Evolutionary conservation across 2,888 invertebrate genomes (phyloP).

Genomic region (Lithophane semibrunnea): DNA sequence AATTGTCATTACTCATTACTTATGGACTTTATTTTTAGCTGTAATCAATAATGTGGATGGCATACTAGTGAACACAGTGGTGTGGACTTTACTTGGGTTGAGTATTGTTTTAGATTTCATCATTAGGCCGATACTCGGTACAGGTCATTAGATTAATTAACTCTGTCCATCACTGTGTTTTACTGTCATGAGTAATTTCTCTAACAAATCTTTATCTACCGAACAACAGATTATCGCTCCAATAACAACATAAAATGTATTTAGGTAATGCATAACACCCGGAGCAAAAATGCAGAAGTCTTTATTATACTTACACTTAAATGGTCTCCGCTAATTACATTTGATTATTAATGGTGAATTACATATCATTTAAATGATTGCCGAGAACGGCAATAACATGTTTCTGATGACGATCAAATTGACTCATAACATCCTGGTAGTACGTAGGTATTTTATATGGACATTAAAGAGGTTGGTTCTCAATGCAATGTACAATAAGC

Average conservation of each 20-base stretch:
- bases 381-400: conserved; percentile 45
- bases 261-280: not conserved
- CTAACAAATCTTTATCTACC: conserved; percentile 10
- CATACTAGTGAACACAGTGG: conserved; percentile 2
- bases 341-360: conserved; percentile 36
- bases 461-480: conserved; percentile 13
- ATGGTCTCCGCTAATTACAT: conserved; percentile 29
- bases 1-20: not conserved
- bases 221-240: not conserved
- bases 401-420: conserved; percentile 36
- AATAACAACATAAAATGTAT: conserved; percentile 2
- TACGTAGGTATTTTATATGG: conserved; percentile 27
- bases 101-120: not conserved
- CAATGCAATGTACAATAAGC: not conserved
- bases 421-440: conserved; percentile 40
- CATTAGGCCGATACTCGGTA: not conserved
- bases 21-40: conserved; percentile 33
- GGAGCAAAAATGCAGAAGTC: conserved; percentile 28
- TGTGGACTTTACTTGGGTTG: not conserved
- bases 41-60: conserved; percentile 8
- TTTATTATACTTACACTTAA: conserved; percentile 24
- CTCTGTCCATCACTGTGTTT: conserved; percentile 4
- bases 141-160: conserved; percentile 2
- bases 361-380: conserved; percentile 43
- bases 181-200: not conserved